Base-by-base conservation (phyloP, 2,113 vertebrate genomes). In the Xenopus laevis region DNA sequence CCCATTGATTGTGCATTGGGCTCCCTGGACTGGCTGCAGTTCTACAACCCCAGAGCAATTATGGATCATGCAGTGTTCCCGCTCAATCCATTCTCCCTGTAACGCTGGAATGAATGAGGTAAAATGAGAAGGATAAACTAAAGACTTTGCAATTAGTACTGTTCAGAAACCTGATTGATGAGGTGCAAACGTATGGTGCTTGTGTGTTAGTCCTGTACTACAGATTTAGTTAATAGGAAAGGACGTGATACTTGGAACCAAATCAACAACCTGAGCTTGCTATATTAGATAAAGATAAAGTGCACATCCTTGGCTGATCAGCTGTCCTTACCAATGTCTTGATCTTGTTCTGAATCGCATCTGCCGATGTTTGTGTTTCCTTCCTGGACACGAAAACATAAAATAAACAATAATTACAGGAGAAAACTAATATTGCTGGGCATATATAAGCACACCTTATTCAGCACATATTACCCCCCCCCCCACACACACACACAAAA, bases 311-410 rank as follows among this genome's bases (percentile, higher is more conserved):
- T 10, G 46, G 46, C 9, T 47, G 46, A 16, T 13, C 47, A 50
- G 13, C 45, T 57, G 77, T 58, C 80, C 89, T 90, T 93, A 98
- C 97, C 96, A 81, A 97, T 98, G 71, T 98, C 94, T 64, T 94
- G 90, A 68, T 97, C 94, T 80, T 91, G 84, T 46, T 91, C 86
- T 71, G 90, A 91, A 71, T 92, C 90, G 77, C 85, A 90, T 80
- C 94, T 92, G 87, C 95, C 95, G 75, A 99, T 95, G 84, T 85
- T 92, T 71, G 97, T 99, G 71, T 92, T 87, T 80, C 97, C 97
- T 84, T 99, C 95, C 97, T 99, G 83, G 79, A 86, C 20, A 23
- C 13, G 12, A 10, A 62, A 62, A 72, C 2, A 20, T 16, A 44
- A 58, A 33, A 30, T 27, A 20, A 20, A 10, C 11, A 50, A 50